Base-by-base conservation (phyloP, 1,140 invertebrate genomes). In the Bombus pascuorum region DNA sequence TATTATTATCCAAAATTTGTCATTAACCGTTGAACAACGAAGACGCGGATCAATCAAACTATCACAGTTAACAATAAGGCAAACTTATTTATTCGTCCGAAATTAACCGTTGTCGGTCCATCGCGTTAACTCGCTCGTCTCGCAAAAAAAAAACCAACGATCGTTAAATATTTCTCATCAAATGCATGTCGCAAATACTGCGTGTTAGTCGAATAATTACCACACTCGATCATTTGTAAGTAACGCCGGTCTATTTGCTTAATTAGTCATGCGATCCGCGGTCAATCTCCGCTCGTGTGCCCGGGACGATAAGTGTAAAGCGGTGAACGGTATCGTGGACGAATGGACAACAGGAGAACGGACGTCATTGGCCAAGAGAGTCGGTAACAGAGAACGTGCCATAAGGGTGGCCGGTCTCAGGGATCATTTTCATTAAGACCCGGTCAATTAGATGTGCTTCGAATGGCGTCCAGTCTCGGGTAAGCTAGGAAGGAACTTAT, bases 391-490 rank as follows among this genome's bases (percentile, higher is more conserved):
- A 77, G 79, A 72, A 47, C 72, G 32, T 65, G 18, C 75, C 44
- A 22, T 53, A 68, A 66, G 70, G 74, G 59, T 74, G 70, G 77
- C 42, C 53, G 72, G 68, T 57, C 65, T 65, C 81, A 39, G 80
- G 78, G 87, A 92, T 92, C 87, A 92, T 91, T 91, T 92, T 91
- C 90, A 90, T 92, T 91, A 92, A 87, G 91, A 87, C 85, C 85
- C 72, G 89, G 91, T 91, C 91, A 88, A 92, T 92, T 92, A 92
- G 89, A 90, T 79, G 87, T 88, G 81, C 83, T 81, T 85, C 76
- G 76, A 92, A 92, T 87, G 85, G 85, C 86, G 85, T 84, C 77
- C 83, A 88, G 75, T 84, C 86, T 85, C 76, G 68, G 68, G 76
- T 83, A 90, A 92, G 90, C 91, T 91, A 87, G 90, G 82, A 88